Percentiles rank a stretch among this genome's conserved stretches.
Evolutionary conservation across 1,140 invertebrate genomes (phyloP).

Genomic region (Apis florea): DNA sequence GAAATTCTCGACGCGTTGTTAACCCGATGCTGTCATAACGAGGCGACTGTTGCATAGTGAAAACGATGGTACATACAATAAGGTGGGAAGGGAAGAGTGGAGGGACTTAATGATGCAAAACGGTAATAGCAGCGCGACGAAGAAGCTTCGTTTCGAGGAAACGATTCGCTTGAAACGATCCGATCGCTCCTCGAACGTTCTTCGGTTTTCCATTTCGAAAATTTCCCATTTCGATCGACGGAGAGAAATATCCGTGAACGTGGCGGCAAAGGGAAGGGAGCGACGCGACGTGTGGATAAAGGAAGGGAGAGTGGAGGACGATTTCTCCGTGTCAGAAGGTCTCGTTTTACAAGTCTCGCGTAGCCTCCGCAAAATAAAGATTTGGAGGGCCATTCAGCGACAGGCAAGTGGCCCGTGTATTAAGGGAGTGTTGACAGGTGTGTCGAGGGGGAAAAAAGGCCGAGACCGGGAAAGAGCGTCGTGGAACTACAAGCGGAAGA

Average conservation of each 20-base stretch:
- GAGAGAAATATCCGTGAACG: neutral
- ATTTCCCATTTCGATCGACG: neutral
- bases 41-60: neutral
- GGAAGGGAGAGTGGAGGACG: neutral
- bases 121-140: neutral
- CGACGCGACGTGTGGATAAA: too few species aligned
- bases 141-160: too few species aligned
- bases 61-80: neutral
- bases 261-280: neutral
- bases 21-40: neutral
- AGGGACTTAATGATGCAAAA: neutral
- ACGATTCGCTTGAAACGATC: neutral
- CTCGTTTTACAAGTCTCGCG: slow-evolving; percentile 31
- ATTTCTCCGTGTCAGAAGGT: slow-evolving; percentile 23
- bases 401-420: slow-evolving; percentile 36
- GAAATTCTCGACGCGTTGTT: neutral
- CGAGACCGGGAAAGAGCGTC: neutral
- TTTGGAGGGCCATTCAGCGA: slow-evolving; percentile 38
- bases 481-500: neutral
- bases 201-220: neutral
- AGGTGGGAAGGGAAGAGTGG: neutral
- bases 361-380: slow-evolving; percentile 36
- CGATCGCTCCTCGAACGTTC: neutral
- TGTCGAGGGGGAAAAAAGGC: slow-evolving; percentile 7
- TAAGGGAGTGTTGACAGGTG: slow-evolving; percentile 43